Percentiles rank a stretch among this genome's conserved stretches.
These are phyloP conservation scores for Eustalomyia histrio DNA, from an alignment of 2,888 invertebrate genomes.

Conservation along the genomic window DNA sequence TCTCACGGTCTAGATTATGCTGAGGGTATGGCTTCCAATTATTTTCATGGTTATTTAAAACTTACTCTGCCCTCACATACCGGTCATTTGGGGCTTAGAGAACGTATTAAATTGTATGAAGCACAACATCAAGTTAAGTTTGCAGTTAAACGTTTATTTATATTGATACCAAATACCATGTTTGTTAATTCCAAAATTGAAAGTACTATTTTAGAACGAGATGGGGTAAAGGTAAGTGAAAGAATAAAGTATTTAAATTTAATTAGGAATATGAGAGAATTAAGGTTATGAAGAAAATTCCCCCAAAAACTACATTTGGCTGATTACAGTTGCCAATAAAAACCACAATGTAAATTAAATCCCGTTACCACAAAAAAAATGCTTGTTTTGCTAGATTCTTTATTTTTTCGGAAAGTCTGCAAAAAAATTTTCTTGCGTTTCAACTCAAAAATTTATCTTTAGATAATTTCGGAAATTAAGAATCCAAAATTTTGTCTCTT, in stretches of 20 bases:
- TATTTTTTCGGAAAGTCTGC: too few relatives aligned
- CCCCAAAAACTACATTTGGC: too few relatives aligned
- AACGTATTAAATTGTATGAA: slow-evolving; percentile 73
- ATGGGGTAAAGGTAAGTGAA: slow-evolving; percentile 66
- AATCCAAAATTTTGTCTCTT: neutral
- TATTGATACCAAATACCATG: slow-evolving; percentile 74
- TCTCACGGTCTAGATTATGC: slow-evolving; percentile 75
- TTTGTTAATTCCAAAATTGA: slow-evolving; percentile 70
- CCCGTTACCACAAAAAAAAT: too few relatives aligned
- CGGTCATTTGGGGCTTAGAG: slow-evolving; percentile 69
- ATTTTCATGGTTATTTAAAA: slow-evolving; percentile 76
- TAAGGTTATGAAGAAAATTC: too few relatives aligned
- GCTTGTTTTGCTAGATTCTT: too few relatives aligned
- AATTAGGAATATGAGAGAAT: too few relatives aligned
- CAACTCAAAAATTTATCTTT: too few relatives aligned
- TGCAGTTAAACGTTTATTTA: slow-evolving; percentile 72
- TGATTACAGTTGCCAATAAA: too few relatives aligned
- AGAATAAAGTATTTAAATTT: neutral
- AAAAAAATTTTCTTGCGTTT: too few relatives aligned
- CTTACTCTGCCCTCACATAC: slow-evolving; percentile 69
- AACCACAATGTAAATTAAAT: too few relatives aligned
- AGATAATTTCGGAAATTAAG: too few relatives aligned
- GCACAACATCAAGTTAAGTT: slow-evolving; percentile 69
- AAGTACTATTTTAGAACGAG: slow-evolving; percentile 70
- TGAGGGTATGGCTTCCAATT: slow-evolving; percentile 75